Conservation (phyloP, 2,113 vertebrate species). For the Craseonycteris thonglongyai region DNA sequence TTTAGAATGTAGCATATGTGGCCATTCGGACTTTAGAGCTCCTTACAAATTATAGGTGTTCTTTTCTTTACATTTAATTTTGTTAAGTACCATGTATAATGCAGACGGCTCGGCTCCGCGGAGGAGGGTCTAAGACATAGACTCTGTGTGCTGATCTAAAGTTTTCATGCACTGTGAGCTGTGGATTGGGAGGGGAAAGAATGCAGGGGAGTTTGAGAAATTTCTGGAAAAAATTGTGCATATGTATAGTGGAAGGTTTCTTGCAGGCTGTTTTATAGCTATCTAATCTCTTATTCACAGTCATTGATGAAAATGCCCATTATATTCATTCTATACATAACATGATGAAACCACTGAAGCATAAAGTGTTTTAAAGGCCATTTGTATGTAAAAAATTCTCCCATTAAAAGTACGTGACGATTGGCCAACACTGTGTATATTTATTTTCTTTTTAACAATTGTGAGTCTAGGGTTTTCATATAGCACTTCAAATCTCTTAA, state of each 20-base stretch:
- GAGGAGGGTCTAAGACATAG: conserved; percentile 45
- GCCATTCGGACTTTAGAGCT: conserved; percentile 48
- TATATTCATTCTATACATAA: neutral
- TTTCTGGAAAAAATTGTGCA: neutral
- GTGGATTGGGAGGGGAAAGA: neutral
- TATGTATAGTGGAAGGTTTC: neutral
- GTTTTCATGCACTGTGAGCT: conserved; percentile 37
- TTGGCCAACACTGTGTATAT: neutral
- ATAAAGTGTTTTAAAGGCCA: neutral
- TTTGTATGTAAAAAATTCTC: neutral
- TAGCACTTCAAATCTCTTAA: neutral
- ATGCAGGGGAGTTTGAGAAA: neutral
- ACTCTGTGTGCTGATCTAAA: conserved; percentile 46
- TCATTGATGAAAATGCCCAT: neutral
- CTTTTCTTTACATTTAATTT: conserved; percentile 27
- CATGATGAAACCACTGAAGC: neutral
- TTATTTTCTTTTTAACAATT: neutral
- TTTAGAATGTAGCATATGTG: conserved; percentile 51
- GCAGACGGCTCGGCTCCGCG: conserved; percentile 27
- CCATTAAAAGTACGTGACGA: neutral
- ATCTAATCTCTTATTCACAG: neutral
- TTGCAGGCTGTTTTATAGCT: neutral
- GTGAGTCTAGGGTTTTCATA: neutral
- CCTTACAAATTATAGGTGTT: conserved; percentile 38
- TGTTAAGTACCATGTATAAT: conserved; percentile 46